A percentile compares a stretch with the other conserved stretches of the same genome.
These are phyloP conservation scores for Stomatorhinus walkeri DNA, from an alignment of 2,797 vertebrate genomes.

Conservation along the genomic window DNA sequence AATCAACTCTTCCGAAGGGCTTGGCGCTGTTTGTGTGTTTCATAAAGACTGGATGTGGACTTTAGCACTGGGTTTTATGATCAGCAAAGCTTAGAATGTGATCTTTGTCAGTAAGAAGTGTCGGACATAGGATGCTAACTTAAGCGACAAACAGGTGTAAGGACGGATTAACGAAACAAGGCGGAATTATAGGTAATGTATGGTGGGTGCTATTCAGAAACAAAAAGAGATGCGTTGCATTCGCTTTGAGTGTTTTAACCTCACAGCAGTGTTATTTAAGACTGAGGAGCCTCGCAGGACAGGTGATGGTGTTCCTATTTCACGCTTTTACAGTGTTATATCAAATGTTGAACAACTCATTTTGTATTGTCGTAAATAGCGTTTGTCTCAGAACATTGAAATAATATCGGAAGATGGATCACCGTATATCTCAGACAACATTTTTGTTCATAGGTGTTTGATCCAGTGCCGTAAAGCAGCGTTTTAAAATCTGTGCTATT, in stretches of 20 bases:
- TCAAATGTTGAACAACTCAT: neutral
- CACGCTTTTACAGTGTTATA: neutral
- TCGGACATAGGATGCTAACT: neutral
- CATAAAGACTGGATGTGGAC: constrained; percentile 41
- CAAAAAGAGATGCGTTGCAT: neutral
- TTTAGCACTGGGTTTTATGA: constrained; percentile 47
- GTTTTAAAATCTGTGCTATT: neutral
- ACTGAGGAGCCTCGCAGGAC: neutral
- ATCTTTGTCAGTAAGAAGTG: neutral
- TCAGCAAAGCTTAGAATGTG: constrained; percentile 40
- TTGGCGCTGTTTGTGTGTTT: constrained; percentile 35
- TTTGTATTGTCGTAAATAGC: neutral
- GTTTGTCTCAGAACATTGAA: neutral
- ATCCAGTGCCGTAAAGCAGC: neutral
- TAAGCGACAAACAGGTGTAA: neutral
- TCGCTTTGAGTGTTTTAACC: neutral
- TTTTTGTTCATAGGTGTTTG: neutral
- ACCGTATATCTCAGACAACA: neutral
- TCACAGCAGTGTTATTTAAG: neutral
- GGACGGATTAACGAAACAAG: neutral
- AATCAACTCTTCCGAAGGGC: neutral
- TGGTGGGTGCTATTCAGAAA: neutral
- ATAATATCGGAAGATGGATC: neutral
- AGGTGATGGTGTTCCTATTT: neutral
- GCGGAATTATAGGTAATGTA: constrained; percentile 15